A percentile compares a stretch with the other conserved stretches of the same genome.
Conservation (phyloP, 2,797 vertebrate species). For the Cygnus olor region DNA sequence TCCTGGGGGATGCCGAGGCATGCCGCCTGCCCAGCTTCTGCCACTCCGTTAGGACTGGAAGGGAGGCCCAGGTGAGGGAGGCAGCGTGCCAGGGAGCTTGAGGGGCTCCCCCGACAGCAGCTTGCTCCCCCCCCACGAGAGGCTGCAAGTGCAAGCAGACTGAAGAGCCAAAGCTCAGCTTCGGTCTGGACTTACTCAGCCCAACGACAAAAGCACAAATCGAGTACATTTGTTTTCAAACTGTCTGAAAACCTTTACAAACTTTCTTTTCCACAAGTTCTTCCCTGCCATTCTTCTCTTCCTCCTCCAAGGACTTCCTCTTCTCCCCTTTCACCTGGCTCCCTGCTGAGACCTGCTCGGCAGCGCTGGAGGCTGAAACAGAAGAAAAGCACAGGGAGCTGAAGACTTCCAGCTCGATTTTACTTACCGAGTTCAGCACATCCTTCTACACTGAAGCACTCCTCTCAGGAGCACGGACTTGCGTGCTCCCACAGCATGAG, state of each 20-base stretch:
- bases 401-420: not conserved
- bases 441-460: not conserved
- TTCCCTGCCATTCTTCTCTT: slow-evolving; percentile 80
- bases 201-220: slow-evolving; percentile 50
- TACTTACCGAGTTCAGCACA: not conserved
- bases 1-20: not conserved
- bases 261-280: slow-evolving; percentile 93
- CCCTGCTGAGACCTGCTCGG: slow-evolving; percentile 49
- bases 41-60: not conserved
- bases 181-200: slow-evolving; percentile 64
- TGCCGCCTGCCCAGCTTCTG: not conserved
- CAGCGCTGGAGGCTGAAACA: slow-evolving; percentile 65
- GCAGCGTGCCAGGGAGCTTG: not conserved
- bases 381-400: not conserved
- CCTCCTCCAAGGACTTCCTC: slow-evolving; percentile 79
- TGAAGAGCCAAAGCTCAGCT: slow-evolving; percentile 22
- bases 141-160: not conserved
- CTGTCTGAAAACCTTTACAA: slow-evolving; percentile 98
- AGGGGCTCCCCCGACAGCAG: not conserved
- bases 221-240: slow-evolving; percentile 84
- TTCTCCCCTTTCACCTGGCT: slow-evolving; percentile 80
- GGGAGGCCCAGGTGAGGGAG: not conserved
- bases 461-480: not conserved
- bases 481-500: not conserved
- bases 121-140: not conserved